These are phyloP conservation scores for Parazoanthus darwini DNA, from an alignment of 92 coral and sea anemone genomes.

Conservation along the genomic window DNA sequence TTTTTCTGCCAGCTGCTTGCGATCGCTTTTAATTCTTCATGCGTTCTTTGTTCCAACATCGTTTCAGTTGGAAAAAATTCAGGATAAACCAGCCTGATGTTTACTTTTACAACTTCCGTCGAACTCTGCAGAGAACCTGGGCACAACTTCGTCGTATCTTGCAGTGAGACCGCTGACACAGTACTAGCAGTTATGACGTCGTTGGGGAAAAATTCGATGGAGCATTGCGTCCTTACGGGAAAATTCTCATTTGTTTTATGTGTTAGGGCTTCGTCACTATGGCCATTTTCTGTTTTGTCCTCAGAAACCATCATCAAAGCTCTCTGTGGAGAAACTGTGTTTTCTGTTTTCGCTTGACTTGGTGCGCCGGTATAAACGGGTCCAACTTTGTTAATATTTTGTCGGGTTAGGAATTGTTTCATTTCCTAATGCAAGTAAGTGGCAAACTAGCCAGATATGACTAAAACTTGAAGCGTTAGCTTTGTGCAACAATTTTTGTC, in stretches of 20 bases:
- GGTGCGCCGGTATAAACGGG: background rate
- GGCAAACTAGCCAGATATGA: too few relatives aligned
- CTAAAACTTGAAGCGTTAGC: background rate
- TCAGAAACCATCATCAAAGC: background rate
- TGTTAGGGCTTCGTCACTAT: background rate
- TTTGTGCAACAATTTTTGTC: background rate
- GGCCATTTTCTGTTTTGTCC: background rate
- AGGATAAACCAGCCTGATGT: constrained; percentile 16
- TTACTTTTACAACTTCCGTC: background rate
- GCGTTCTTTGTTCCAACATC: constrained; percentile 5
- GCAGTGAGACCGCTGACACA: background rate
- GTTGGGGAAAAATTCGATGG: background rate
- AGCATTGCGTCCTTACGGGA: background rate
- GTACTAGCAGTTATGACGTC: background rate
- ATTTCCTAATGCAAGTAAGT: background rate
- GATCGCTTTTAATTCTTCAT: background rate
- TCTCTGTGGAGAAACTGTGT: background rate
- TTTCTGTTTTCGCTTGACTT: too few relatives aligned
- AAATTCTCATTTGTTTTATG: background rate
- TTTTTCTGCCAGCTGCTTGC: background rate
- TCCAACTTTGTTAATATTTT: too few relatives aligned
- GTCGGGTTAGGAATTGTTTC: background rate
- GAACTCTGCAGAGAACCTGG: background rate
- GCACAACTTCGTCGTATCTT: background rate
- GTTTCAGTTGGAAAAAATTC: constrained; percentile 21